phyloP scores from a whole-genome alignment of 2,113 vertebrate genomes.

The Pangasianodon gigas region DNA sequence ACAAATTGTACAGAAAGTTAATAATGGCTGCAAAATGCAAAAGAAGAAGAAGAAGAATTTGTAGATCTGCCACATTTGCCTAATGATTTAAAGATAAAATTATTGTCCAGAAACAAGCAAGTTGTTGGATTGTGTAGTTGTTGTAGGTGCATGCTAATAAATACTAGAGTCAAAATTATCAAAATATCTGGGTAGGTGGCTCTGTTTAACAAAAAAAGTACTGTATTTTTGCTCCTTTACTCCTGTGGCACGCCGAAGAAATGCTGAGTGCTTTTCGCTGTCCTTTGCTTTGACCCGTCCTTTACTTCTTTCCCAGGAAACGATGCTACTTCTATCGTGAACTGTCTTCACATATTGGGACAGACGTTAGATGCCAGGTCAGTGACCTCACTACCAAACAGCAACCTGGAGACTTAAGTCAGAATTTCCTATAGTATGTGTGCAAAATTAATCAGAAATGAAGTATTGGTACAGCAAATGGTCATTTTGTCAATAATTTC shows the following conservation, averaged over 20 bases:
- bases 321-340: constrained; percentile 93
- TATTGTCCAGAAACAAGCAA: neutral
- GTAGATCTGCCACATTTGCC: neutral
- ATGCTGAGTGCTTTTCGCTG: neutral
- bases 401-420: neutral
- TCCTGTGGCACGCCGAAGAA: neutral
- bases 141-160: neutral
- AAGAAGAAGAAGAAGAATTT: neutral
- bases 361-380: constrained; percentile 95
- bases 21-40: neutral
- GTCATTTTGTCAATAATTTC: neutral
- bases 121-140: neutral
- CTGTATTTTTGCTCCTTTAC: neutral
- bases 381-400: constrained; percentile 18
- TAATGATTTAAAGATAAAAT: neutral
- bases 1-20: neutral
- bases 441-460: neutral
- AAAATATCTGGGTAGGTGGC: neutral
- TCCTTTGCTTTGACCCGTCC: neutral
- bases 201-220: neutral
- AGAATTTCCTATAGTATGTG: neutral
- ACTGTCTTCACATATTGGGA: constrained; percentile 95
- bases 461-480: neutral
- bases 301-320: constrained; percentile 76
- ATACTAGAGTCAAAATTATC: neutral